Percentiles rank a stretch among this genome's conserved stretches.
Conservation (phyloP, 1,140 invertebrate genomes). For the Diachasma alloeum region DNA sequence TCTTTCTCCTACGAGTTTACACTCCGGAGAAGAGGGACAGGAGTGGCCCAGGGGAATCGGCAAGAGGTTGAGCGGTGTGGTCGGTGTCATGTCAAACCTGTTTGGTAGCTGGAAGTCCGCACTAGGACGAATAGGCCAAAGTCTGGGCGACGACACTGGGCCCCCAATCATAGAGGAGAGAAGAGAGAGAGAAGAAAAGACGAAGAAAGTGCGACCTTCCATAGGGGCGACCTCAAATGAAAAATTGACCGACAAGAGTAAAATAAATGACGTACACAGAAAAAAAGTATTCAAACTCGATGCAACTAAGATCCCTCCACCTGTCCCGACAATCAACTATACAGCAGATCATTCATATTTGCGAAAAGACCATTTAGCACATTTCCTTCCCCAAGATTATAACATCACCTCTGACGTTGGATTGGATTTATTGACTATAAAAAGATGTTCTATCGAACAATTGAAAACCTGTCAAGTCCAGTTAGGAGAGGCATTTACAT, state of each 20-base stretch:
- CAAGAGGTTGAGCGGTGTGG: neutral
- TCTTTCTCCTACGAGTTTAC: neutral
- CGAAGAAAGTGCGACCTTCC: neutral
- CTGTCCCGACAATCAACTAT: neutral
- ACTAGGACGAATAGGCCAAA: too few species aligned
- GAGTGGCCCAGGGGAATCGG: neutral
- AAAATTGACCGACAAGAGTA: neutral
- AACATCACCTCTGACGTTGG: neutral
- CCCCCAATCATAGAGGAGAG: neutral
- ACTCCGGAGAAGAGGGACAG: neutral
- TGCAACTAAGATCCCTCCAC: neutral
- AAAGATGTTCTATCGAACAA: neutral
- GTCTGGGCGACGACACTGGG: neutral
- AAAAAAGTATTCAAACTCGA: too few species aligned
- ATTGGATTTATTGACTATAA: neutral
- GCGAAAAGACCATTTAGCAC: conserved; percentile 19
- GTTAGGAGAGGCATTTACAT: neutral
- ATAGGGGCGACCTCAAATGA: neutral
- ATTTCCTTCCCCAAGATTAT: conserved; percentile 15
- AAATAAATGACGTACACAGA: neutral
- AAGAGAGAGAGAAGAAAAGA: neutral
- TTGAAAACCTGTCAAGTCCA: neutral
- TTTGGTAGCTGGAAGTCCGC: too few species aligned
- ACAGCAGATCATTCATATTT: conserved; percentile 12
- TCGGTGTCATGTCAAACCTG: neutral